Conservation (phyloP, 2,888 invertebrate species). For the Abrostola tripartita region DNA sequence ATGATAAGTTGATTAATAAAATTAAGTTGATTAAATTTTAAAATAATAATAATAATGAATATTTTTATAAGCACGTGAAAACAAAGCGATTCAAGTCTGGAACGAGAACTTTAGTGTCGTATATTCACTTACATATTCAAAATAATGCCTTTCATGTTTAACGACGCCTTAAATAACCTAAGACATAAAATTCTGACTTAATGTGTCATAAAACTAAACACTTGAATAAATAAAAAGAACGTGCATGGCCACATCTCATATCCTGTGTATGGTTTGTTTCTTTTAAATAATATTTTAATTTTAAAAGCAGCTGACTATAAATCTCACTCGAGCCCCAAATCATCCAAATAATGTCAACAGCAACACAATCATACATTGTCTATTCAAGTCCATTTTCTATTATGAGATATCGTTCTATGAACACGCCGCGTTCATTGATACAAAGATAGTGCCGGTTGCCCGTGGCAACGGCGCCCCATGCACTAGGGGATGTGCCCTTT, state of each 20-base stretch:
- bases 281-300: conserved; percentile 44
- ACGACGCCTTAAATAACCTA: conserved; percentile 72
- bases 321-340: conserved; percentile 73
- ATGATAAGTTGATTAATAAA: too few species aligned
- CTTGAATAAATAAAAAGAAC: conserved; percentile 71
- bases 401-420: conserved; percentile 62
- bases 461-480: conserved; percentile 73
- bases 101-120: conserved; percentile 32
- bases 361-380: conserved; percentile 74
- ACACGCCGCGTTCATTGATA: conserved; percentile 73
- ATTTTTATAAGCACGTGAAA: conserved; percentile 15
- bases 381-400: conserved; percentile 72
- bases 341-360: conserved; percentile 78
- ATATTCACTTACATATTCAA: conserved; percentile 58
- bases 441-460: conserved; percentile 78
- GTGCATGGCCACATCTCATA: conserved; percentile 59
- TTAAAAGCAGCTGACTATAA: conserved; percentile 72
- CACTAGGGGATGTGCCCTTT: conserved; percentile 74
- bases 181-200: conserved; percentile 71
- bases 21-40: not conserved
- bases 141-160: conserved; percentile 69
- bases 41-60: not conserved
- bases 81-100: conserved; percentile 17
- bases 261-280: conserved; percentile 51
- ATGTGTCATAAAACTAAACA: conserved; percentile 75